These are phyloP conservation scores for Sebastes flavidus DNA, from an alignment of 2,797 vertebrate species.

Conservation along the genomic window DNA sequence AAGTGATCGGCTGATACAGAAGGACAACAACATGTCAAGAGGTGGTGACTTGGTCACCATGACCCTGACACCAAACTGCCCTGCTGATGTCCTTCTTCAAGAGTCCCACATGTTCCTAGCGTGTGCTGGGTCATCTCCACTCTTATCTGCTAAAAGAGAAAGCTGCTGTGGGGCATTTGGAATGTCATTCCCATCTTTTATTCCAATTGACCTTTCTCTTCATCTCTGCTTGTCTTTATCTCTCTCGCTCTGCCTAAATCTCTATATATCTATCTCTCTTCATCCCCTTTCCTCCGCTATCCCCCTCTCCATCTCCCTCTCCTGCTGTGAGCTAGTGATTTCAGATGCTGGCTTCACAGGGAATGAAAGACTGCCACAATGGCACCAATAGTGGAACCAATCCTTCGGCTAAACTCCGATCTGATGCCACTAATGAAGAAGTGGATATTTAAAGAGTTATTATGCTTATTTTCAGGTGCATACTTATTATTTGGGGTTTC, in stretches of 20 bases:
- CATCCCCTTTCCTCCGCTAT: background rate
- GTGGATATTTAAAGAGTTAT: background rate
- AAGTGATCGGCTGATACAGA: constrained; percentile 4
- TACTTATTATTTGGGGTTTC: no score
- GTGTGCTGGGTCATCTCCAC: background rate
- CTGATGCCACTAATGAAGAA: constrained; percentile 8
- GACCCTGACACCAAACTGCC: constrained; percentile 19
- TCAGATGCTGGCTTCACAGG: constrained; percentile 22
- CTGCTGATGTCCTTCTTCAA: background rate
- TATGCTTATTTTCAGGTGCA: no score
- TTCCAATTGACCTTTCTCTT: constrained; percentile 13
- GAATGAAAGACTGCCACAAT: constrained; percentile 9
- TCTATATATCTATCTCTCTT: background rate
- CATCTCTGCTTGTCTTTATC: constrained; percentile 16
- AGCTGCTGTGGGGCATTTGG: background rate
- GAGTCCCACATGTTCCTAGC: background rate
- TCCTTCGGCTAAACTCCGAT: background rate
- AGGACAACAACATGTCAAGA: constrained; percentile 25
- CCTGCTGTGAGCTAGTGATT: constrained; percentile 11
- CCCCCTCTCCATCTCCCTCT: constrained; percentile 6
- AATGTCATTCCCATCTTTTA: constrained; percentile 9
- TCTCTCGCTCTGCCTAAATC: background rate
- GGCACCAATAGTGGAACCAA: constrained; percentile 1
- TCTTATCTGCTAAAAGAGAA: background rate
- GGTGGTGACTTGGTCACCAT: constrained; percentile 15